Evolutionary conservation across 2,797 vertebrate genomes (phyloP).

Genomic region (Micropoecilia bifurca): DNA sequence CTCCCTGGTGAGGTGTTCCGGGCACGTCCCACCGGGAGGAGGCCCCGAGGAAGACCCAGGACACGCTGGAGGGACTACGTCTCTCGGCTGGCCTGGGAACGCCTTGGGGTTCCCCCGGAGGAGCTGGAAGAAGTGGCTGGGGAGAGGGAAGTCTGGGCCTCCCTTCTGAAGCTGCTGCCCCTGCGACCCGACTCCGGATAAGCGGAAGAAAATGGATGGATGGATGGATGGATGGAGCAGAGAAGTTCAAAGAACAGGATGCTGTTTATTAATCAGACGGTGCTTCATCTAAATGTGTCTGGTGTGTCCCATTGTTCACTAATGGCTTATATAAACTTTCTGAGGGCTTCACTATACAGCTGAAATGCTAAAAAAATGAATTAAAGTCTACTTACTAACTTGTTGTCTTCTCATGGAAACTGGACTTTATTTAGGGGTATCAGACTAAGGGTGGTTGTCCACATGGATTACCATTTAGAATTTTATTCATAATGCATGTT

Average conservation of each 20-base stretch:
- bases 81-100: too few species aligned
- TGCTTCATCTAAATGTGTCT: neutral
- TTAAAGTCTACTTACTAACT: neutral
- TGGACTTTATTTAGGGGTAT: neutral
- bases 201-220: too few species aligned
- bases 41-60: too few species aligned
- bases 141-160: too few species aligned
- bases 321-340: neutral
- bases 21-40: too few species aligned
- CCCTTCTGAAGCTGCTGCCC: too few species aligned
- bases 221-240: too few species aligned
- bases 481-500: neutral
- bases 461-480: neutral
- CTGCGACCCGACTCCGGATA: too few species aligned
- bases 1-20: too few species aligned
- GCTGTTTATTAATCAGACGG: neutral
- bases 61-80: too few species aligned
- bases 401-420: neutral
- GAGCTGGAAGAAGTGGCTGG: too few species aligned
- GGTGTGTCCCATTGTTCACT: neutral
- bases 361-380: neutral
- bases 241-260: neutral
- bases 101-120: too few species aligned
- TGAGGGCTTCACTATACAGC: neutral
- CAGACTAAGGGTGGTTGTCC: neutral